phyloP scores from a whole-genome alignment of 64 coral and sea anemone genomes.

The Pocillopora verrucosa region DNA sequence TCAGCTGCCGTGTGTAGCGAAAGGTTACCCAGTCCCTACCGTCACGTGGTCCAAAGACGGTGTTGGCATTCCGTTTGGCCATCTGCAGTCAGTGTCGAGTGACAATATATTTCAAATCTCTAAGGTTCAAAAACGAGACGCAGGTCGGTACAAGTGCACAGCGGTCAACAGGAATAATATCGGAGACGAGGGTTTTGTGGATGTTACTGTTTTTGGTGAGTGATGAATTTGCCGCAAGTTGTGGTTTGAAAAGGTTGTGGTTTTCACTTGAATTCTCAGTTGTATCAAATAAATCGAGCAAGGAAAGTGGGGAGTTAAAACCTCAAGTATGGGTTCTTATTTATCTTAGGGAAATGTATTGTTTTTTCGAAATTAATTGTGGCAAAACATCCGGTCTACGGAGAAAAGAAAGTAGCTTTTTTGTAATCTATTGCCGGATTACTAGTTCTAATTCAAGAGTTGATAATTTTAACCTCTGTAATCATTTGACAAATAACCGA shows the following conservation, averaged over 20 bases:
- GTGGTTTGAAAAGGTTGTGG: neutral
- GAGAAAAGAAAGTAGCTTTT: no score
- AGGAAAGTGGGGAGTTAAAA: no score
- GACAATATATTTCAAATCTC: slow-evolving; percentile 43
- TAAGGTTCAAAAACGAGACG: slow-evolving; percentile 43
- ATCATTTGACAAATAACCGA: no score
- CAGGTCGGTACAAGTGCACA: slow-evolving; percentile 49
- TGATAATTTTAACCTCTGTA: no score
- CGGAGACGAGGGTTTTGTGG: slow-evolving; percentile 8
- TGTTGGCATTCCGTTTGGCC: slow-evolving; percentile 23
- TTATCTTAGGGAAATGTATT: no score
- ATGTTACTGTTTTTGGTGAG: slow-evolving; percentile 46
- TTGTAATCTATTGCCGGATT: no score
- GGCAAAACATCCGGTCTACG: no score
- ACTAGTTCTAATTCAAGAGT: no score
- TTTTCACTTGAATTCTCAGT: no score
- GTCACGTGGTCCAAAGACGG: slow-evolving; percentile 50
- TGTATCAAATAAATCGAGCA: no score
- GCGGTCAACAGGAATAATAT: slow-evolving; percentile 29
- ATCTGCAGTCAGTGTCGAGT: slow-evolving; percentile 30
- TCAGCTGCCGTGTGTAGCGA: slow-evolving; percentile 44
- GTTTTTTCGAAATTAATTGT: no score
- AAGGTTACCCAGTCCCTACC: slow-evolving; percentile 53
- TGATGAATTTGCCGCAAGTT: neutral
- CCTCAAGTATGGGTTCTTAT: no score